These are phyloP conservation scores for Cliona cf. orientalis DNA, from an alignment of 37 sponge, comb jelly and placozoan species.

Conservation along the genomic window DNA sequence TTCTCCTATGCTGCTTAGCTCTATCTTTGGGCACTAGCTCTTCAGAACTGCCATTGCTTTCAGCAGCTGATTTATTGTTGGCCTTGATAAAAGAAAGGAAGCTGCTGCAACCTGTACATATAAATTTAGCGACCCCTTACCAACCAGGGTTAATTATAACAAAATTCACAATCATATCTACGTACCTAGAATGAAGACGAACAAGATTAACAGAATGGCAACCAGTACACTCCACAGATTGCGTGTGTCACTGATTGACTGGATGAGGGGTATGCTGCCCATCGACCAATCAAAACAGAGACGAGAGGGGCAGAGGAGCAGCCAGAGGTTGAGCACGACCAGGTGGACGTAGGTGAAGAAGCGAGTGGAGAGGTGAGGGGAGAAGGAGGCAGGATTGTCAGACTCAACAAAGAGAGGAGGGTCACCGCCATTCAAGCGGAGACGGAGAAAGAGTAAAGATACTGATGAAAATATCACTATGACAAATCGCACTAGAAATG, in stretches of 20 bases:
- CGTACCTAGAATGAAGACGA: too few species aligned
- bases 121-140: too few species aligned
- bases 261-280: constrained; percentile 78
- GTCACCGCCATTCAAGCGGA: constrained; percentile 50
- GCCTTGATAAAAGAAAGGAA: too few species aligned
- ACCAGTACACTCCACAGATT: constrained; percentile 54
- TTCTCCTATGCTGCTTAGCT: too few species aligned
- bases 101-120: too few species aligned
- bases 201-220: too few species aligned
- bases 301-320: constrained; percentile 76
- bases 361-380: constrained; percentile 45
- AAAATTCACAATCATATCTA: too few species aligned
- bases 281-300: constrained; percentile 97
- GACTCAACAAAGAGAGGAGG: constrained; percentile 74
- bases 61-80: too few species aligned
- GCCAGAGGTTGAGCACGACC: constrained; percentile 67
- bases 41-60: too few species aligned
- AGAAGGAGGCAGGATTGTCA: constrained; percentile 90
- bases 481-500: constrained; percentile 3
- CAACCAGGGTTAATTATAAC: too few species aligned
- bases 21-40: too few species aligned
- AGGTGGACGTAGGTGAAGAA: constrained; percentile 82
- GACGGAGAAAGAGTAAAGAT: constrained; percentile 39
- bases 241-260: constrained; percentile 50
- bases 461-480: constrained; percentile 4